phyloP scores from a whole-genome alignment of 2,113 vertebrate species.

The Barnardius zonarius region DNA sequence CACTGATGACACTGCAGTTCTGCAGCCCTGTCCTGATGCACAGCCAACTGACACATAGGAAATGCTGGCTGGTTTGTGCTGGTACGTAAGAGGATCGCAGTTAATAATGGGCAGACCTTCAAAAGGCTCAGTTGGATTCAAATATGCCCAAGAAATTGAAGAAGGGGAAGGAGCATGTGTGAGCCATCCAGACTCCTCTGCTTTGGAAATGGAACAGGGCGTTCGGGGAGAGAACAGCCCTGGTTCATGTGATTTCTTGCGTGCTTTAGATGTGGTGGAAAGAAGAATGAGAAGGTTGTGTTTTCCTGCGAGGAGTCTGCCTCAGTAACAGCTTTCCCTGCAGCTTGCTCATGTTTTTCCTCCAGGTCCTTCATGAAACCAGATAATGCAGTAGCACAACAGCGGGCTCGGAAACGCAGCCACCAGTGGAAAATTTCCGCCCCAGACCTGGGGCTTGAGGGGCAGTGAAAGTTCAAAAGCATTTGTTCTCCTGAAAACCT shows the following conservation, averaged over 20 bases:
- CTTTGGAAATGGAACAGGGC: neutral
- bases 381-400: neutral
- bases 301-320: neutral
- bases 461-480: neutral
- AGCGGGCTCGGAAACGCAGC: neutral
- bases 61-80: neutral
- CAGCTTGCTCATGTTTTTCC: neutral
- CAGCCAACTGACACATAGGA: neutral
- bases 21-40: neutral
- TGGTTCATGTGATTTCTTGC: neutral
- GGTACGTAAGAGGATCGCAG: neutral
- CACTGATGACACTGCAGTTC: neutral
- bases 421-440: conserved; percentile 13
- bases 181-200: neutral
- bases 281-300: neutral
- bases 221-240: neutral
- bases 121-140: neutral
- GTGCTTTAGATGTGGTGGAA: neutral
- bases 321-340: neutral
- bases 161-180: neutral
- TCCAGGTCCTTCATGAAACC: neutral
- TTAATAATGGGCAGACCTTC: neutral
- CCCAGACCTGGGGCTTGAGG: neutral
- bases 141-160: neutral
- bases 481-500: neutral